Evolutionary conservation across 2,888 invertebrate species (phyloP), one percentile per base, ranked within the genome.

Genomic region (Matsumyia berberina): DNA sequence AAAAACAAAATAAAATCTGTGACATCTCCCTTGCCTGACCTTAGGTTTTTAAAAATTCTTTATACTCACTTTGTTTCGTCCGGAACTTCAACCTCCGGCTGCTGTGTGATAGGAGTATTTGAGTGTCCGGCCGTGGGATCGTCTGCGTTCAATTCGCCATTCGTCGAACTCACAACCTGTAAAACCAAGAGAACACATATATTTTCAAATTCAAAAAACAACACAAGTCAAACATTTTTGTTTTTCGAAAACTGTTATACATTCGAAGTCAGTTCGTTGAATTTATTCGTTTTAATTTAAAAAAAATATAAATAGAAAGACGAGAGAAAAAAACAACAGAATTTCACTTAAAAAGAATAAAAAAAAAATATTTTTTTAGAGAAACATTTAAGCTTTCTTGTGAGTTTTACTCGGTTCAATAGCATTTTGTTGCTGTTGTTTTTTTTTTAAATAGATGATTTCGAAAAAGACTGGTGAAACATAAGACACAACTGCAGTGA

Each of bases 51-150:
- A 51, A n/a, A 64, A 6, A 44, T 15, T 15, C 15, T 24, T 37
- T 57, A 44, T 72, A 95, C 96, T 94, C 95, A 98, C 97, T 97
- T 98, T 94, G 98, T 98, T 94, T 99, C 98, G 93, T 98, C 98
- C 89, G 97, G 96, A 91, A 97, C 96, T 92, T 98, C 98, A 87
- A 97, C 96, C 93, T 98, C 98, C 91, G 96, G 96, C 92, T 96
- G 96, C 92, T 95, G 97, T 88, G 98, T 97, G 92, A 98, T 98
- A 88, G 98, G 98, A 89, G 98, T 98, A 93, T 98, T 98, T 92
- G 98, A 98, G 93, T 98, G 98, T 86, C 98, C 98, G 86, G 97
- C 98, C 72, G 97, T 97, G 31, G 98, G 98, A 93, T 98, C 98
- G 92, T 98, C 98, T 87, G 96, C 96, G 87, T 97, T 97, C 89